Evolutionary conservation across 2,888 invertebrate species (phyloP), one percentile per base, ranked within the genome.

Genomic region (Cosmopolites sordidus): DNA sequence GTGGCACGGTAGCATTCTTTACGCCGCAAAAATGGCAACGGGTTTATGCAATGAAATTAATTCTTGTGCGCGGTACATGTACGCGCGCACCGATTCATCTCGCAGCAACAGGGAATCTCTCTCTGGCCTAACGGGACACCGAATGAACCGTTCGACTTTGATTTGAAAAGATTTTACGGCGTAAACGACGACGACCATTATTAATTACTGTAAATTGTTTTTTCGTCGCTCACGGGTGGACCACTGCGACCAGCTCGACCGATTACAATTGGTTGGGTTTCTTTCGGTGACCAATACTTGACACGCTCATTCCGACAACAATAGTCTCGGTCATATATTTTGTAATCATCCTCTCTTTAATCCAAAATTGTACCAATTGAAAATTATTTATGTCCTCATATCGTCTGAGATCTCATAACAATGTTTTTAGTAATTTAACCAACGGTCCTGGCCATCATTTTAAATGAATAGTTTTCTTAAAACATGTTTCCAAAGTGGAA

Each of bases 101-200:
- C 33, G 12, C 33, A 33, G 33, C 12, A 33, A 33, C 12, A 33
- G 33, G 33, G 12, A 33, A 33, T 33, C 33, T 33, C n/a, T 33
- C 33, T 12, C 11, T 33, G 11, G 3, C n/a, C 33, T 33, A 33
- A 33, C 33, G 33, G 33, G 33, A 33, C 12, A 33, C 33, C 33
- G n/a, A 16, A 53, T 51, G 16, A 53, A 56, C 56, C 56, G 56
- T 56, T 53, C 49, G 53, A 50, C 22, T 49, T 56, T 50, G 56
- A 56, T 56, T 56, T 43, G 50, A 56, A 50, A 43, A 53, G 53
- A 53, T 52, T 56, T 56, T 50, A 33, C 33, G 33, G 33, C 33
- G 33, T 12, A 33, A 33, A 33, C n/a, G 33, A 45, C 48, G 48
- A 40, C 12, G 50, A 51, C 51, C 37, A 51, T 51, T 55, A 55